These are phyloP conservation scores for Numida meleagris DNA, from an alignment of 2,113 vertebrate genomes.

Conservation along the genomic window DNA sequence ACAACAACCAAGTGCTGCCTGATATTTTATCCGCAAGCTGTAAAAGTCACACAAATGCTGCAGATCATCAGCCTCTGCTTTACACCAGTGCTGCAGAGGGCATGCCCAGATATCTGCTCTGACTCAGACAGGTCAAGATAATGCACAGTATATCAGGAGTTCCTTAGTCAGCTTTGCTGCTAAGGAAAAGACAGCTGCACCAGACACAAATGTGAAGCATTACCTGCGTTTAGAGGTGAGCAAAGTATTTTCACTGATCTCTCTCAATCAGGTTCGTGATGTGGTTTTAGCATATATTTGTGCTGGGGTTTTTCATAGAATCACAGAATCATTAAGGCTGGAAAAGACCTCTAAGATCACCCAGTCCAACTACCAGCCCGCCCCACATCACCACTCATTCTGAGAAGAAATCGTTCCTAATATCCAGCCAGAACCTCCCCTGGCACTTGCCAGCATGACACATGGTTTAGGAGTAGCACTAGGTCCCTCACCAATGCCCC, in stretches of 20 bases:
- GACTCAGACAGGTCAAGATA: neutral
- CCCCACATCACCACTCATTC: too few species aligned
- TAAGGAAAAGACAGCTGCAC: neutral
- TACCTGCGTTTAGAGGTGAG: neutral
- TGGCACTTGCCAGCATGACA: neutral
- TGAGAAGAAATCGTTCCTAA: too few species aligned
- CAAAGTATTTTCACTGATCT: neutral
- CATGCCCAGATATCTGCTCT: neutral
- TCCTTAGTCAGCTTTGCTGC: neutral
- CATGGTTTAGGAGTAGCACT: neutral
- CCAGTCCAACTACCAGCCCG: too few species aligned
- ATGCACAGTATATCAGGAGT: neutral
- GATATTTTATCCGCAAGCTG: neutral
- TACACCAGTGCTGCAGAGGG: neutral
- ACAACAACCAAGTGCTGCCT: neutral
- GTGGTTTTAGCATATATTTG: accelerated
- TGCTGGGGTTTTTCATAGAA: neutral
- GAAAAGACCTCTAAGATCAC: too few species aligned
- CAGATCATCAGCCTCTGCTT: neutral
- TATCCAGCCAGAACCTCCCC: too few species aligned
- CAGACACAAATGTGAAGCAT: neutral
- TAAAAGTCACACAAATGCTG: neutral
- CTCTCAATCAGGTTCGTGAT: neutral
- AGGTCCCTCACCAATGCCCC: neutral
- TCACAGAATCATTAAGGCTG: too few species aligned